phyloP scores from a whole-genome alignment of 2,888 invertebrate genomes.

The Melanotus villosus region DNA sequence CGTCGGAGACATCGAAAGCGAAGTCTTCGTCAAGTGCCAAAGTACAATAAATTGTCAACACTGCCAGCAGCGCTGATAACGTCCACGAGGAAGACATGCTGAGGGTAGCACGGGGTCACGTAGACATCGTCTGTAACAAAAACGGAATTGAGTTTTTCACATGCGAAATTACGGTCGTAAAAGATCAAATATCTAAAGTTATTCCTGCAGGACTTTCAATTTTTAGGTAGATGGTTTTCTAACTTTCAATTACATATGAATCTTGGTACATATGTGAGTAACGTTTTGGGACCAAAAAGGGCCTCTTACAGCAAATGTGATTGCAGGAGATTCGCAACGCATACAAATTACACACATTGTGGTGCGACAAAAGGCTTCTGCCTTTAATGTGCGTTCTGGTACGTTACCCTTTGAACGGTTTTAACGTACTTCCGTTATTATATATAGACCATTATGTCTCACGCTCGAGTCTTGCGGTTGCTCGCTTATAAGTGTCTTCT shows the following conservation, averaged over 20 bases:
- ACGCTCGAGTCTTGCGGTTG: constrained; percentile 17
- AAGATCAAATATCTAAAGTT: no score
- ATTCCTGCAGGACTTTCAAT: no score
- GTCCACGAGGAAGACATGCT: constrained; percentile 50
- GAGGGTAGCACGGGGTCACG: constrained; percentile 52
- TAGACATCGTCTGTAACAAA: constrained; percentile 54
- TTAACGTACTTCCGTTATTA: constrained; percentile 39
- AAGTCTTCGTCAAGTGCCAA: constrained; percentile 64
- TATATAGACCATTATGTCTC: constrained; percentile 39
- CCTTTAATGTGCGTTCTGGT: constrained; percentile 28
- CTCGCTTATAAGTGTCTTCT: background rate
- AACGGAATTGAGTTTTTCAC: background rate
- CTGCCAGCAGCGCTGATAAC: constrained; percentile 55
- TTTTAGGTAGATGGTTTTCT: no score
- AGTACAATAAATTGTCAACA: constrained; percentile 47
- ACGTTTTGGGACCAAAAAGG: background rate
- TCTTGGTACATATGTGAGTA: background rate
- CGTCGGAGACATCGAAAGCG: constrained; percentile 65
- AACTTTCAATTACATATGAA: background rate
- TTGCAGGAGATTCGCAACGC: constrained; percentile 15
- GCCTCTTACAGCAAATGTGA: background rate
- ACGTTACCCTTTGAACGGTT: constrained; percentile 35
- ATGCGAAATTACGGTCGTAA: no score
- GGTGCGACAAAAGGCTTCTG: constrained; percentile 10
- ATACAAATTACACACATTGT: constrained; percentile 32